Evolutionary conservation across 2,888 invertebrate species (phyloP).

Genomic region (Drosophila anomelani): DNA sequence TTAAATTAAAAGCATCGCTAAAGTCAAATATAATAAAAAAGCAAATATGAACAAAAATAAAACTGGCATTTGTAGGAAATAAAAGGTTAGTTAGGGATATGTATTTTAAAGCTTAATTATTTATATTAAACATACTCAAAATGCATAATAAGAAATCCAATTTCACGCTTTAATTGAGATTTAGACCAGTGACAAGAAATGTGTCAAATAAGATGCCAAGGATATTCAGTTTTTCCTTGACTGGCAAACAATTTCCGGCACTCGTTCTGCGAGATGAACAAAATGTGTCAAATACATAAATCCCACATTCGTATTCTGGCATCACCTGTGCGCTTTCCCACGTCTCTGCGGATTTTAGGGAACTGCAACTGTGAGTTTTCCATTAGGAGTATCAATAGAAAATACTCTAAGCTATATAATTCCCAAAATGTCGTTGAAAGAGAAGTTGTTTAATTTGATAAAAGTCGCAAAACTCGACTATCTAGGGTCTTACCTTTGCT

Average conservation of each 20-base stretch:
- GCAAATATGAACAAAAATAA: too few relatives aligned
- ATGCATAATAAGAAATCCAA: background rate
- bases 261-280: conserved; percentile 23
- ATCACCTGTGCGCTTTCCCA: conserved; percentile 32
- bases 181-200: conserved; percentile 7
- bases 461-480: too few relatives aligned
- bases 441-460: background rate
- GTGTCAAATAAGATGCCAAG: conserved; percentile 29
- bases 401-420: background rate
- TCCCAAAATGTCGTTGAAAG: background rate
- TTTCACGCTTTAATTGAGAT: conserved; percentile 1
- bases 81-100: too few relatives aligned
- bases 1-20: background rate
- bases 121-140: background rate
- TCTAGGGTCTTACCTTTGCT: background rate
- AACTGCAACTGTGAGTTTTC: conserved; percentile 6
- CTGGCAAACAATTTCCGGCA: conserved; percentile 31
- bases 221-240: conserved; percentile 12
- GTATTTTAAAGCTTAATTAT: background rate
- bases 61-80: background rate
- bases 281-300: conserved; percentile 32
- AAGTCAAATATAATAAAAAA: background rate
- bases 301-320: conserved; percentile 15
- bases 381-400: conserved; percentile 9
- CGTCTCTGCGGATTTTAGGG: conserved; percentile 8